These are phyloP conservation scores for Odontothrips loti DNA, from an alignment of 2,888 invertebrate genomes.

Conservation along the genomic window DNA sequence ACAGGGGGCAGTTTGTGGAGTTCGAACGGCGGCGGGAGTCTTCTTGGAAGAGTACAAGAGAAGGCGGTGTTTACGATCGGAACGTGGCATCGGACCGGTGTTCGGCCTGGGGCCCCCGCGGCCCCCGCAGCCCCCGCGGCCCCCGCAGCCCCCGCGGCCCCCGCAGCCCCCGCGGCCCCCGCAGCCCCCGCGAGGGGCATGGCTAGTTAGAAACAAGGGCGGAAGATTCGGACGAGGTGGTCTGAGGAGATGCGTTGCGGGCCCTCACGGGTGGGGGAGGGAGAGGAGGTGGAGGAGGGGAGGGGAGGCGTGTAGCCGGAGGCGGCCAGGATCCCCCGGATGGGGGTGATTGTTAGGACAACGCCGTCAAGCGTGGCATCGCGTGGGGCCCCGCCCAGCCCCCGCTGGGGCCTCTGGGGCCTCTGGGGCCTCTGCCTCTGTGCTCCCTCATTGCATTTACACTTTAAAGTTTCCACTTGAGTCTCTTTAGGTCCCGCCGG, in stretches of 20 bases:
- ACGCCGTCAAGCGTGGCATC: background rate
- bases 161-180: too few relatives aligned
- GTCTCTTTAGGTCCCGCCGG: background rate
- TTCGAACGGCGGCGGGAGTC: too few relatives aligned
- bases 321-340: background rate
- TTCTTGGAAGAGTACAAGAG: too few relatives aligned
- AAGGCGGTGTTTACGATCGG: too few relatives aligned
- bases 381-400: background rate
- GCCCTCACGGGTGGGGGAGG: background rate
- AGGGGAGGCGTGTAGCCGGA: background rate
- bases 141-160: too few relatives aligned
- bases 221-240: background rate
- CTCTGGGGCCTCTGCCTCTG: too few relatives aligned
- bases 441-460: slow-evolving; percentile 4
- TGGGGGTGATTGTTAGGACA: background rate
- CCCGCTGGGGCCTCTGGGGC: background rate
- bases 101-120: too few relatives aligned
- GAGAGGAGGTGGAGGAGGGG: background rate
- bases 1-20: too few relatives aligned
- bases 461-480: slow-evolving; percentile 4
- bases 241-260: background rate
- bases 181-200: too few relatives aligned
- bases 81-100: too few relatives aligned
- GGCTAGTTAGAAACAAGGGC: too few relatives aligned
- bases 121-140: too few relatives aligned